These are phyloP conservation scores for Cheumatopsyche charites DNA, from an alignment of 1,140 invertebrate genomes.

Conservation along the genomic window DNA sequence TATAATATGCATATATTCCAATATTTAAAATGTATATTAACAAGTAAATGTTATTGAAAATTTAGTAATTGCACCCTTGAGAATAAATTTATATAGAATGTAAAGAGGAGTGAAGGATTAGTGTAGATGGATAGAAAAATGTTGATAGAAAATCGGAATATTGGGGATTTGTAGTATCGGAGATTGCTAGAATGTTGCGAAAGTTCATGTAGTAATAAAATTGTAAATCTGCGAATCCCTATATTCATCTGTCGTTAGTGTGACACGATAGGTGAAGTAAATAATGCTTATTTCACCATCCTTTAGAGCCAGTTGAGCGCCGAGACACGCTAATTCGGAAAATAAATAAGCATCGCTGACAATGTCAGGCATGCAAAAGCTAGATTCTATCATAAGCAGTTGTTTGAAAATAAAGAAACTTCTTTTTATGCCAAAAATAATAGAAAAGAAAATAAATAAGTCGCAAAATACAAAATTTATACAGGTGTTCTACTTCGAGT, in stretches of 20 bases:
- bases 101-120: background rate
- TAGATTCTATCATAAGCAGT: conserved; percentile 37
- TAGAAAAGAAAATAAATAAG: conserved; percentile 22
- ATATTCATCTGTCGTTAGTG: conserved; percentile 27
- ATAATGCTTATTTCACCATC: conserved; percentile 6
- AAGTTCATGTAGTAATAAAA: conserved; percentile 34
- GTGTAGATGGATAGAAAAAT: background rate
- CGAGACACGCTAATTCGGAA: conserved; percentile 33
- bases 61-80: conserved; percentile 36
- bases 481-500: no score
- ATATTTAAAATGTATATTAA: no score
- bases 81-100: conserved; percentile 8
- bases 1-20: no score
- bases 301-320: conserved; percentile 26
- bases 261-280: conserved; percentile 9
- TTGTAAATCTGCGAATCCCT: conserved; percentile 33
- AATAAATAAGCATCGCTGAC: conserved; percentile 35
- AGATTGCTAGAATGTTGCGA: conserved; percentile 61
- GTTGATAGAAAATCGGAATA: conserved; percentile 38
- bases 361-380: conserved; percentile 39
- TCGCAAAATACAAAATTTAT: conserved; percentile 32
- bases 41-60: background rate
- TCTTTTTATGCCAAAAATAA: conserved; percentile 15
- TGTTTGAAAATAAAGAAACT: background rate
- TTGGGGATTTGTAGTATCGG: conserved; percentile 50